Percentiles rank a stretch among this genome's conserved stretches.
Evolutionary conservation across 2,113 vertebrate genomes (phyloP).

Genomic region (Pachypanchax playfairii): DNA sequence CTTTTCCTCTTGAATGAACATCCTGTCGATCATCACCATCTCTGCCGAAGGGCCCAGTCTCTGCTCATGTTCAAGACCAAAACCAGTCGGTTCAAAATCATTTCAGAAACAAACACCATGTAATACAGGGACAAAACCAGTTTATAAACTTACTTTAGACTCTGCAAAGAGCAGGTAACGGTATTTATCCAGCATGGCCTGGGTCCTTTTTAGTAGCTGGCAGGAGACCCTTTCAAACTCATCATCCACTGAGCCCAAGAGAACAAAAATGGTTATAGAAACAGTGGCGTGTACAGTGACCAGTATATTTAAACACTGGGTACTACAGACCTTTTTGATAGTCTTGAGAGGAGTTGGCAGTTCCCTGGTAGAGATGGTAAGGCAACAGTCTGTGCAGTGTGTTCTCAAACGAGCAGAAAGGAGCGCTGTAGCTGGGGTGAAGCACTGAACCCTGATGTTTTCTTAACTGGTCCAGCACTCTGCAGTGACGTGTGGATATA

Average conservation of each 20-base stretch:
- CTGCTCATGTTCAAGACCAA: slow-evolving; percentile 71
- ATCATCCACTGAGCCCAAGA: slow-evolving; percentile 84
- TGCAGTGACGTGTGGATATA: slow-evolving; percentile 44
- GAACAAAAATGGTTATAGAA: not conserved
- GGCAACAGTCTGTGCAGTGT: slow-evolving; percentile 87
- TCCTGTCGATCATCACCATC: slow-evolving; percentile 97
- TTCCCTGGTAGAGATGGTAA: slow-evolving; percentile 95
- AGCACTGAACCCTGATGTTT: slow-evolving; percentile 91
- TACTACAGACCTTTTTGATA: slow-evolving; percentile 81
- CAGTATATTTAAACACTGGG: not conserved
- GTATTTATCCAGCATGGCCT: slow-evolving; percentile 96
- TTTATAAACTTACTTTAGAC: slow-evolving; percentile 84
- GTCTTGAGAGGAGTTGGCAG: slow-evolving; percentile 84
- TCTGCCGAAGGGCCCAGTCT: slow-evolving; percentile 92
- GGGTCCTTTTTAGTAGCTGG: slow-evolving; percentile 88
- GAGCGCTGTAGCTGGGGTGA: slow-evolving; percentile 89
- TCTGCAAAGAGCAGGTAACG: slow-evolving; percentile 90
- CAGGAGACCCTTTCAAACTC: slow-evolving; percentile 91
- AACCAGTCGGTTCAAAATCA: slow-evolving; percentile 53
- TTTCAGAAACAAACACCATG: slow-evolving; percentile 8
- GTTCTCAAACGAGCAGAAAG: slow-evolving; percentile 89
- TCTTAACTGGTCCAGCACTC: slow-evolving; percentile 92
- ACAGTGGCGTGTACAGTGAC: not conserved
- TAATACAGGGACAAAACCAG: not conserved
- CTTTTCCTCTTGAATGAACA: slow-evolving; percentile 97